phyloP scores from a whole-genome alignment of 2,113 vertebrate genomes.

The Geococcyx californianus region DNA sequence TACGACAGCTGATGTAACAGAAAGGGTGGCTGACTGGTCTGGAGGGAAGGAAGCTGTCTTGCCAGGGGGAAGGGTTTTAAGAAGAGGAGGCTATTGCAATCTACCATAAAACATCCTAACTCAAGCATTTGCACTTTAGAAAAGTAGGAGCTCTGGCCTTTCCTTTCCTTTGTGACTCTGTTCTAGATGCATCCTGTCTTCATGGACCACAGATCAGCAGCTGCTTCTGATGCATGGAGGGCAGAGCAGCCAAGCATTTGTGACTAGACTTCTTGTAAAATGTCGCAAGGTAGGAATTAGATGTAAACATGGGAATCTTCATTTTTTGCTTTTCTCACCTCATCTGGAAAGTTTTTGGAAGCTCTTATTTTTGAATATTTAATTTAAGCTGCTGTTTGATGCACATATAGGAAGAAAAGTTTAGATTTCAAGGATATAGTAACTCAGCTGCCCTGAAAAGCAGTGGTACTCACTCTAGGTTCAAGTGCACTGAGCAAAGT shows the following conservation, averaged over 20 bases:
- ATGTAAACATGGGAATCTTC: fast-evolving
- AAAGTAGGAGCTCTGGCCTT: background rate
- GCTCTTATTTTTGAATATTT: background rate
- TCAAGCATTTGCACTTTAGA: background rate
- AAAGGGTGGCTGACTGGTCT: background rate
- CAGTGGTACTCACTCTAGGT: background rate
- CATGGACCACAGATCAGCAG: background rate
- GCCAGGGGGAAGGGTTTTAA: background rate
- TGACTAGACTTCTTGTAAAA: background rate
- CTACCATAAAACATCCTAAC: background rate
- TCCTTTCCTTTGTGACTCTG: background rate
- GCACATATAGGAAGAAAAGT: background rate
- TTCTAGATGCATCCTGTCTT: background rate
- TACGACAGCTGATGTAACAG: background rate
- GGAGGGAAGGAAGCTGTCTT: background rate
- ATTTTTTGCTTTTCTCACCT: background rate
- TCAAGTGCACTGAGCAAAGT: background rate
- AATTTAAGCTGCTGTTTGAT: background rate
- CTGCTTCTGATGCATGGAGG: fast-evolving
- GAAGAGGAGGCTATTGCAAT: fast-evolving
- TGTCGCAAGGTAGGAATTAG: background rate
- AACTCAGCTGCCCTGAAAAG: background rate
- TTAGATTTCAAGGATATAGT: background rate
- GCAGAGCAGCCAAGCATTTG: background rate
- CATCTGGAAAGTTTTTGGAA: background rate